These are phyloP conservation scores for Micronycteris hirsuta DNA, from an alignment of 2,113 vertebrate species.

Conservation along the genomic window DNA sequence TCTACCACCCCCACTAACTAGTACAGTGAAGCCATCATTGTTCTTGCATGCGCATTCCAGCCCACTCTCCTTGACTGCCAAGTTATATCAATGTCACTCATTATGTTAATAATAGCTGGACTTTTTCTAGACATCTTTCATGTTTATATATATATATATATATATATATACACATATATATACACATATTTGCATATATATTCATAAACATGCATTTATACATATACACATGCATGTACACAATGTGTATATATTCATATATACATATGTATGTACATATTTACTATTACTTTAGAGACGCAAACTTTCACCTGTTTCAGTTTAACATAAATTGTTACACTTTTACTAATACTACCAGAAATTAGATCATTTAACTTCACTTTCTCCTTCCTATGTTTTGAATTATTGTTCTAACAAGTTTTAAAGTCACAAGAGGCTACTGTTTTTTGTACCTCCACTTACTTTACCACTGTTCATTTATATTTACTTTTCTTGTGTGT, in stretches of 20 bases:
- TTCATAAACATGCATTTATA: no score
- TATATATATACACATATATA: no score
- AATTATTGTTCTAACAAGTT: not conserved
- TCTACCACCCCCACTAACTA: no score
- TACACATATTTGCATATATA: no score
- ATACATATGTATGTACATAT: not conserved
- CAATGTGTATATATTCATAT: no score
- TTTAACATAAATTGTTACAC: not conserved
- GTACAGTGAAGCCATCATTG: no score
- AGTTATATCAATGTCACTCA: no score
- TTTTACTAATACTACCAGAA: not conserved
- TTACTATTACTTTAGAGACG: not conserved
- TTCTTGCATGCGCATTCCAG: no score
- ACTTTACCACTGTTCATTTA: not conserved
- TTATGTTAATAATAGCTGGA: no score
- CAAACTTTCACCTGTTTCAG: not conserved
- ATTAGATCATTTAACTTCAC: not conserved
- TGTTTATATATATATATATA: not conserved
- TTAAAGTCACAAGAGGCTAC: not conserved
- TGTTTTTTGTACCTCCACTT: not conserved
- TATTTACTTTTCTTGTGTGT: not conserved
- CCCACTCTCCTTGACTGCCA: no score
- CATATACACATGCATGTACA: no score
- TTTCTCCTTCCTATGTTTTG: not conserved
- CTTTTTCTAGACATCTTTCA: no score